These are phyloP conservation scores for Amphipoea oculea DNA, from an alignment of 2,888 invertebrate species.

Conservation along the genomic window DNA sequence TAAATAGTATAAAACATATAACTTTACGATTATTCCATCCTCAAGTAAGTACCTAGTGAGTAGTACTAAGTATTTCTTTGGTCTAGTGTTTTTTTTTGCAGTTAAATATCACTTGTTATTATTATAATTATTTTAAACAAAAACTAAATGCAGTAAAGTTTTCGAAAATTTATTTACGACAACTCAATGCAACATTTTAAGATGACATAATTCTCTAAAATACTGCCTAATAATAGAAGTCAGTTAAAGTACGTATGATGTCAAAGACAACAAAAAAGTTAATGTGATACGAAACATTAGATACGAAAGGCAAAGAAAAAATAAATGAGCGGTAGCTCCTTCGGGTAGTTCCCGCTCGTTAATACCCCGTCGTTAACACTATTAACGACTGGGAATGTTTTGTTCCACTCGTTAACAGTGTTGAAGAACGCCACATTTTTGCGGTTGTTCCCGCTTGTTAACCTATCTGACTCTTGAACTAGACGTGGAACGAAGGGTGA, in stretches of 20 bases:
- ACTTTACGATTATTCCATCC: background rate
- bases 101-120: background rate
- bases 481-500: too few species aligned
- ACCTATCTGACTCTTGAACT: too few species aligned
- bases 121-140: background rate
- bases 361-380: too few species aligned
- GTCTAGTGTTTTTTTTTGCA: background rate
- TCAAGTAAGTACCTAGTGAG: background rate
- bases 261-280: background rate
- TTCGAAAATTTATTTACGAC: background rate
- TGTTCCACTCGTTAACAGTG: too few species aligned
- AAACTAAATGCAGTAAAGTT: background rate
- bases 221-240: background rate
- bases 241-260: background rate
- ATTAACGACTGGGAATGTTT: too few species aligned
- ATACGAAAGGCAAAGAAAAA: background rate
- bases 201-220: background rate
- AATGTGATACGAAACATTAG: background rate
- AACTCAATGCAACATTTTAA: background rate
- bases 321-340: background rate
- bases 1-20: slow-evolving; percentile 2
- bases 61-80: background rate
- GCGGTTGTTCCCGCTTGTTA: too few species aligned
- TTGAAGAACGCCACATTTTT: too few species aligned
- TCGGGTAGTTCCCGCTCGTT: too few species aligned